A percentile compares a stretch with the other conserved stretches of the same genome.
phyloP scores from a whole-genome alignment of 2,797 vertebrate genomes.

The Anguilla pacifica region DNA sequence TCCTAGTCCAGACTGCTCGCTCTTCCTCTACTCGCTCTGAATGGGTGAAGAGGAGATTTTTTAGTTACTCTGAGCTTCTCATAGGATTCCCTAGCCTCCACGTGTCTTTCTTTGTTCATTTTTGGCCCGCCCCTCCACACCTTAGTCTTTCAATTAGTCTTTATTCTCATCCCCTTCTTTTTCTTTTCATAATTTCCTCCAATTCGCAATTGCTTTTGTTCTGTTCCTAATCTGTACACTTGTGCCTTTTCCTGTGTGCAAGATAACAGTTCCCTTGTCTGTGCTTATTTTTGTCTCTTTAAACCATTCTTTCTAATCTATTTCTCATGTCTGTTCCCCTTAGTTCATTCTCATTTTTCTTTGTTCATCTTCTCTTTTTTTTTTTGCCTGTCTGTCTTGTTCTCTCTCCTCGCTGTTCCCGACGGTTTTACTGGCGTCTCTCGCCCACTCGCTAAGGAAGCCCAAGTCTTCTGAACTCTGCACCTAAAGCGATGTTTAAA shows the following conservation, averaged over 20 bases:
- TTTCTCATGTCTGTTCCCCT: conserved; percentile 40
- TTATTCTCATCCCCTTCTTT: background rate
- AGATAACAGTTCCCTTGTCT: conserved; percentile 33
- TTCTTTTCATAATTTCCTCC: background rate
- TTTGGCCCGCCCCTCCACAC: conserved; percentile 37
- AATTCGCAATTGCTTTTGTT: conserved; percentile 57
- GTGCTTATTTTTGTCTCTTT: conserved; percentile 39
- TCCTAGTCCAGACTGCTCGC: conserved; percentile 15
- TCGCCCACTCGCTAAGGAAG: background rate
- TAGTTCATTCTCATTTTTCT: conserved; percentile 46
- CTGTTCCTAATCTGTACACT: conserved; percentile 44
- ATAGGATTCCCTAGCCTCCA: conserved; percentile 25
- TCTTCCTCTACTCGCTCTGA: conserved; percentile 45
- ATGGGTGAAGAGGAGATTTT: conserved; percentile 55
- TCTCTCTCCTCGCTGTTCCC: conserved; percentile 12
- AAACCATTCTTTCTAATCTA: conserved; percentile 52
- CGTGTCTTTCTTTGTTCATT: background rate
- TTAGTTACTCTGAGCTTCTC: conserved; percentile 46
- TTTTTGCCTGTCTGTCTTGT: conserved; percentile 32
- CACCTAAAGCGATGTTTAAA: conserved; percentile 6
- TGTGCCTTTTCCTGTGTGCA: conserved; percentile 20
- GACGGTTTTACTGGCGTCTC: background rate
- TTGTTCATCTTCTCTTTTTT: conserved; percentile 39
- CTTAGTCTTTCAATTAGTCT: conserved; percentile 28
- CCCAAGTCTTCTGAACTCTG: background rate